Evolutionary conservation across 1,140 invertebrate genomes (phyloP).

Genomic region (Tribolium castaneum): DNA sequence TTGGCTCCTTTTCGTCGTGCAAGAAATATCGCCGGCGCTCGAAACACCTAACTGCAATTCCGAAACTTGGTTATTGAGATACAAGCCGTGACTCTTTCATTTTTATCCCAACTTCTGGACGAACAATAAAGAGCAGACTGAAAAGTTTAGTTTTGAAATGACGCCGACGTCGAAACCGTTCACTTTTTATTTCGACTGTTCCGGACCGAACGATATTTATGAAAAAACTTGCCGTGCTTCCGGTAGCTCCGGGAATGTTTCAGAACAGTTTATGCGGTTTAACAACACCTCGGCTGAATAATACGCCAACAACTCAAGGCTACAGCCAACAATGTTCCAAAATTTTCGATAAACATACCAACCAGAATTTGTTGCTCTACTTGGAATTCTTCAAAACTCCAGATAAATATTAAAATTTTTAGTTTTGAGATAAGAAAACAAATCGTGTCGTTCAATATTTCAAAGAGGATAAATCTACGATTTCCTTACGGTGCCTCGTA

Average conservation of each 20-base stretch:
- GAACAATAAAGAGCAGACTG: slow-evolving; percentile 35
- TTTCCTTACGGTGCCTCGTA: too few species aligned
- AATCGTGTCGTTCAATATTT: too few species aligned
- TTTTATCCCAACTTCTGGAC: slow-evolving; percentile 37
- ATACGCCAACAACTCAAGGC: too few species aligned
- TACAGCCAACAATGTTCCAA: too few species aligned
- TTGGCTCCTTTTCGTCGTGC: slow-evolving; percentile 18
- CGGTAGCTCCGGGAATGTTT: not conserved
- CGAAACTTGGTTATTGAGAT: slow-evolving; percentile 37
- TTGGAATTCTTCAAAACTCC: not conserved
- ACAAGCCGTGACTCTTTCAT: slow-evolving; percentile 37
- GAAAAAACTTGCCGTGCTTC: slow-evolving; percentile 13
- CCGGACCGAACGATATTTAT: slow-evolving; percentile 22
- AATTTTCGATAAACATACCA: too few species aligned
- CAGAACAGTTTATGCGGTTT: not conserved
- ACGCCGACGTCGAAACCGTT: slow-evolving; percentile 35
- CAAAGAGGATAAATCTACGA: too few species aligned
- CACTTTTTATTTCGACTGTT: slow-evolving; percentile 23
- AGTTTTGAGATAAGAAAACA: too few species aligned
- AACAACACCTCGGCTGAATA: not conserved
- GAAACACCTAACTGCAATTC: slow-evolving; percentile 30
- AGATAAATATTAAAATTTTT: too few species aligned
- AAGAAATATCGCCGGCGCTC: slow-evolving; percentile 20
- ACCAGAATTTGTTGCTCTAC: too few species aligned
- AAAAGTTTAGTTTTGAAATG: slow-evolving; percentile 39